phyloP scores from a whole-genome alignment of 2,113 vertebrate genomes.

The Eonycteris spelaea region DNA sequence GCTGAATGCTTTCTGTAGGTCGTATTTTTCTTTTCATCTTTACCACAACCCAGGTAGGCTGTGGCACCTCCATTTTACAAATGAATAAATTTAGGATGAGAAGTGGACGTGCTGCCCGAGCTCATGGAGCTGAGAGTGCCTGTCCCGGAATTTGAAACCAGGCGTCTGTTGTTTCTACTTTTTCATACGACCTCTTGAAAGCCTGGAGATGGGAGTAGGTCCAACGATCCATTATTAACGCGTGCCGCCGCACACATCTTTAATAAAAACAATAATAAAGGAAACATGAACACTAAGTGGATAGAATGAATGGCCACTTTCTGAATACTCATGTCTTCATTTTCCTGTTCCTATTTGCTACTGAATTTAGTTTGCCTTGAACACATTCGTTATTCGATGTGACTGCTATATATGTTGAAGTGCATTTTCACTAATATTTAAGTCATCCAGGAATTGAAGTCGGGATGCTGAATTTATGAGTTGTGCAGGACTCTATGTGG shows the following conservation, averaged over 20 bases:
- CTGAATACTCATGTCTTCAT: background rate
- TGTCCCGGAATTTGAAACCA: background rate
- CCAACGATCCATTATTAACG: background rate
- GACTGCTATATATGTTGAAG: background rate
- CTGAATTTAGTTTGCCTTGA: background rate
- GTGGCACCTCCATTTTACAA: background rate
- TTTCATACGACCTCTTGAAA: background rate
- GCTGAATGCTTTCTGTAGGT: background rate
- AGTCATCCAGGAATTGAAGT: background rate
- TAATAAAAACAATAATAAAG: background rate
- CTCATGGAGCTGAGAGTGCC: background rate
- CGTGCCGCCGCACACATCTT: background rate
- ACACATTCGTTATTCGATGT: background rate
- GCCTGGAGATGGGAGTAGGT: background rate
- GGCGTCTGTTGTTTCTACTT: background rate
- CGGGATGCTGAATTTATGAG: background rate
- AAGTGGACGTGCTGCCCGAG: background rate
- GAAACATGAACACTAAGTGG: background rate
- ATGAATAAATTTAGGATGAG: background rate
- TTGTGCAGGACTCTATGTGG: background rate
- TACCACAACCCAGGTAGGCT: background rate
- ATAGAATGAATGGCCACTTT: background rate
- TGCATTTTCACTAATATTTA: background rate
- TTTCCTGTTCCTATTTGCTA: background rate
- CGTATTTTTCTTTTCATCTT: background rate